These are phyloP conservation scores for Lytechinus pictus DNA, from an alignment of 35 echinoderm and acorn worm genomes.

Conservation along the genomic window DNA sequence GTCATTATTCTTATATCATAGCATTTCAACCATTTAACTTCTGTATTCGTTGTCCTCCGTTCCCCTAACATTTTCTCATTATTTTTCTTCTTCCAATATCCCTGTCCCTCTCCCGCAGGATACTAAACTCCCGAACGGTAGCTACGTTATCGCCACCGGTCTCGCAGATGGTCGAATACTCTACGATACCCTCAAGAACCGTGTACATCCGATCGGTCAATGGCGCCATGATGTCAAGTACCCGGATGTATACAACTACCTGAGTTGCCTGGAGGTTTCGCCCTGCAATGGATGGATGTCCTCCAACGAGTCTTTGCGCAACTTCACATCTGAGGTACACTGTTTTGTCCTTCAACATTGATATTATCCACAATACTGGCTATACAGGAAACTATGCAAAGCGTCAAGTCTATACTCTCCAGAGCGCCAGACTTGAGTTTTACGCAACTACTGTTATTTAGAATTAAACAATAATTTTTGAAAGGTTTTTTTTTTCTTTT, in stretches of 20 bases:
- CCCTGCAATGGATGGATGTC: slow-evolving; percentile 92
- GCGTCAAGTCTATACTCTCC: no score
- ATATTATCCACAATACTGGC: no score
- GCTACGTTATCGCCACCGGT: slow-evolving; percentile 69
- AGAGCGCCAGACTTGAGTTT: no score
- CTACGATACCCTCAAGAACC: slow-evolving; percentile 63
- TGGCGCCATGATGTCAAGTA: slow-evolving; percentile 67
- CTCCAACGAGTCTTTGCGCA: slow-evolving; percentile 76
- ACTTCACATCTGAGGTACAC: slow-evolving; percentile 80
- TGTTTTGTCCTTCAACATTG: no score
- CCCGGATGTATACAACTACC: slow-evolving; percentile 68
- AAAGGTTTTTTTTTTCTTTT: no score
- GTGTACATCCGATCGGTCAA: slow-evolving; percentile 76
- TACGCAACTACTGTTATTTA: no score
- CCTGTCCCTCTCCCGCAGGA: slow-evolving; percentile 54
- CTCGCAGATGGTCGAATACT: slow-evolving; percentile 80
- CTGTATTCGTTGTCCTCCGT: not conserved
- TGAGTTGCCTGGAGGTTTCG: slow-evolving; percentile 75
- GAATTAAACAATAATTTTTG: no score
- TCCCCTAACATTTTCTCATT: not conserved
- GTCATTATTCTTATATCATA: no score
- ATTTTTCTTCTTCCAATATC: not conserved
- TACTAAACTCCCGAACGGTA: slow-evolving; percentile 76
- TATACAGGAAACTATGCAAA: no score
- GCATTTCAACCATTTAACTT: no score